Conservation (phyloP, 2,797 vertebrate genomes). For the Vultur gryphus region DNA sequence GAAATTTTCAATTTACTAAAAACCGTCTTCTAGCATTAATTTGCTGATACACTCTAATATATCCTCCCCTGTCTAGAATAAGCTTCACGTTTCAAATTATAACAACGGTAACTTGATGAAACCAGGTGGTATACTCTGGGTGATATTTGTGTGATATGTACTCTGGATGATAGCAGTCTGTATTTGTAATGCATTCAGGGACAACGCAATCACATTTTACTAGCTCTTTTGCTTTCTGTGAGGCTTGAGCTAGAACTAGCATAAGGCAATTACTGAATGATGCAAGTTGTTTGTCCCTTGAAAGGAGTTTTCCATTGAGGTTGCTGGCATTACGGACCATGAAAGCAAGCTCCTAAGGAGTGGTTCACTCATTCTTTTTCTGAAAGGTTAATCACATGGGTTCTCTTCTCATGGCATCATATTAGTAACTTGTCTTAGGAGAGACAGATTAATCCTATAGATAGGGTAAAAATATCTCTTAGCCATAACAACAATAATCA, state of each 20-base stretch:
- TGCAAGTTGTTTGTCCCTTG: not conserved
- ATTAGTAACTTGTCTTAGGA: not conserved
- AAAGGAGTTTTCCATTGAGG: not conserved
- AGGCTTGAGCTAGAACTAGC: not conserved
- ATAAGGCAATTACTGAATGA: not conserved
- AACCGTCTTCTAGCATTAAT: not conserved
- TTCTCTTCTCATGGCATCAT: not conserved
- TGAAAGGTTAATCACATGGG: not conserved
- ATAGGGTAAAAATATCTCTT: not conserved
- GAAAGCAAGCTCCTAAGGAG: not conserved
- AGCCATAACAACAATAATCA: not conserved
- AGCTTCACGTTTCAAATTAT: not conserved
- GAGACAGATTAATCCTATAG: not conserved
- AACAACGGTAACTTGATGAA: not conserved
- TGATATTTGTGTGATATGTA: not conserved
- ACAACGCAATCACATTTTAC: not conserved
- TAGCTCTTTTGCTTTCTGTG: not conserved
- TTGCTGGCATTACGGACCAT: not conserved
- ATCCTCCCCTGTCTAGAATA: not conserved
- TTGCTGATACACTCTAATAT: not conserved
- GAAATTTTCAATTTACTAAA: not conserved
- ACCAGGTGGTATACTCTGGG: not conserved
- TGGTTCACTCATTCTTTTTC: not conserved
- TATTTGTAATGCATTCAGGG: not conserved
- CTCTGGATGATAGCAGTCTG: not conserved